phyloP scores from a whole-genome alignment of 2,113 vertebrate species.

The Numida meleagris region DNA sequence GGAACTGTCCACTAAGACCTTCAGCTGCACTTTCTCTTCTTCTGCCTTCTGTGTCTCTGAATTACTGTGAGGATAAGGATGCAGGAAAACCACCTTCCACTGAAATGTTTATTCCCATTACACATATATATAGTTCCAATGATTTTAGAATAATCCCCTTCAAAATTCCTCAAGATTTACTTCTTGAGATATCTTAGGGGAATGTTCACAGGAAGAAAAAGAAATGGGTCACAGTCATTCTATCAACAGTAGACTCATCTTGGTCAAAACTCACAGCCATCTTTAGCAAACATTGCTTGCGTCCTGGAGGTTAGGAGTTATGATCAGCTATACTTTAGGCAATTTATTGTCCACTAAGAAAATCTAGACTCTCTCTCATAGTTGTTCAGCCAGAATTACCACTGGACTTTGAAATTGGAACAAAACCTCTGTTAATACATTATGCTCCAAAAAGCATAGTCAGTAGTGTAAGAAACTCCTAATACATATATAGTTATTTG shows the following conservation, averaged over 20 bases:
- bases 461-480: not conserved
- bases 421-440: not conserved
- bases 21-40: not conserved
- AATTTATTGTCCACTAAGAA: not conserved
- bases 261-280: not conserved
- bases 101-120: not conserved
- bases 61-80: not conserved
- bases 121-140: not conserved
- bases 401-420: not conserved
- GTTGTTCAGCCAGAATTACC: not conserved
- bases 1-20: not conserved
- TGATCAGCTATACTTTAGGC: not conserved
- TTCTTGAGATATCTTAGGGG: not conserved
- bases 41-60: not conserved
- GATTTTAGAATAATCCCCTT: not conserved
- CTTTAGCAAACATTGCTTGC: not conserved
- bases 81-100: fast-evolving
- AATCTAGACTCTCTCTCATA: not conserved
- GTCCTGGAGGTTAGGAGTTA: not conserved
- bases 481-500: not conserved
- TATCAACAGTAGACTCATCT: not conserved
- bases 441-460: not conserved
- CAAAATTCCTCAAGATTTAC: not conserved
- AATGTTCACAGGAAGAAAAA: not conserved
- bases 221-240: not conserved